Evolutionary conservation across 2,888 invertebrate genomes (phyloP).

Genomic region (Nebria brevicollis): DNA sequence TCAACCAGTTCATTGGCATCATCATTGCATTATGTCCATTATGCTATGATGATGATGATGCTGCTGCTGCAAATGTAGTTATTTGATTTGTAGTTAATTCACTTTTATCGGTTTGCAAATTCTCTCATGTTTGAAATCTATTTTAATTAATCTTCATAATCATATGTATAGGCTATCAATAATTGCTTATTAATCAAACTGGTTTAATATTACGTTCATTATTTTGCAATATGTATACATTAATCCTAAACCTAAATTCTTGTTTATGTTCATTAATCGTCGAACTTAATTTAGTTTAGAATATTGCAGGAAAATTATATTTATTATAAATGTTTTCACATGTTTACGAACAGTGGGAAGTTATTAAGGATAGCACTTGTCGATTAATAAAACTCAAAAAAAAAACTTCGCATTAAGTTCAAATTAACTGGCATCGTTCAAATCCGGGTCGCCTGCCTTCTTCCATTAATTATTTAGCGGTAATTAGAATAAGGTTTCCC

Average conservation of each 20-base stretch:
- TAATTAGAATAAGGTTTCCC: conserved; percentile 56
- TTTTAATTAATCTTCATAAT: conserved; percentile 47
- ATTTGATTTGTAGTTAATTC: conserved; percentile 47
- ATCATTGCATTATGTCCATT: conserved; percentile 41
- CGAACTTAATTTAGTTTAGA: background rate
- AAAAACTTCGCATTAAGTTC: conserved; percentile 11
- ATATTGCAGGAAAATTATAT: background rate
- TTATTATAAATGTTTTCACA: background rate
- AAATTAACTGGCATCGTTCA: conserved; percentile 17
- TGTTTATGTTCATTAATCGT: background rate
- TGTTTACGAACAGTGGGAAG: background rate
- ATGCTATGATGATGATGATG: conserved; percentile 38
- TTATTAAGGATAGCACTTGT: background rate
- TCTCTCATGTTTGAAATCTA: conserved; percentile 46
- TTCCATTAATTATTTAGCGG: conserved; percentile 56
- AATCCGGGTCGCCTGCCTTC: conserved; percentile 47
- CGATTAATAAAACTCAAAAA: conserved; percentile 12
- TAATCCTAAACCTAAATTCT: background rate
- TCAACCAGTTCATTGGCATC: conserved; percentile 31
- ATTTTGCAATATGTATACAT: conserved; percentile 42
- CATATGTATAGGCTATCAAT: conserved; percentile 39
- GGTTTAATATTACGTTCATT: conserved; percentile 36
- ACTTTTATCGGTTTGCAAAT: conserved; percentile 45
- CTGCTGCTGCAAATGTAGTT: conserved; percentile 35
- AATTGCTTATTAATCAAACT: conserved; percentile 42